These are phyloP conservation scores for Aurelia sp. DNA, from an alignment of 30 jellyfish, hydroid and myxozoan species.

Conservation along the genomic window DNA sequence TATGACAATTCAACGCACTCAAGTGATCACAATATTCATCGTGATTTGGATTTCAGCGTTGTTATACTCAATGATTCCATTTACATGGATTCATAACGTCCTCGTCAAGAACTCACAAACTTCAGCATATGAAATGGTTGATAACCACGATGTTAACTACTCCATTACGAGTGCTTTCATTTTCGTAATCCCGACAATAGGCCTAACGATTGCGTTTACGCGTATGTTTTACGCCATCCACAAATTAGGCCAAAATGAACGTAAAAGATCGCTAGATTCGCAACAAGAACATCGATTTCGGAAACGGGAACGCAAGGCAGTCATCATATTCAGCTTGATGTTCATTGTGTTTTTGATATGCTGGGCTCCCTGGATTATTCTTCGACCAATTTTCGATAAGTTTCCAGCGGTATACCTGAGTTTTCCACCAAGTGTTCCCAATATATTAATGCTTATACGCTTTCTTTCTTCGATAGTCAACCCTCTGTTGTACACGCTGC, in stretches of 20 bases:
- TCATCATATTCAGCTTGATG: constrained; percentile 55
- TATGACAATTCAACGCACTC: constrained; percentile 4
- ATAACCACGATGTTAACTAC: constrained; percentile 29
- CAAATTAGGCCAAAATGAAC: constrained; percentile 59
- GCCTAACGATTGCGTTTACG: constrained; percentile 53
- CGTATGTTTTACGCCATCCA: constrained; percentile 75
- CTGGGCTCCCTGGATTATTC: constrained; percentile 73
- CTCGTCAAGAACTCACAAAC: constrained; percentile 26
- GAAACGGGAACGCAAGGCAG: constrained; percentile 66
- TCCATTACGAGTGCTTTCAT: constrained; percentile 55
- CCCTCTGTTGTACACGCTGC: constrained; percentile 71
- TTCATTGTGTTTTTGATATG: constrained; percentile 52
- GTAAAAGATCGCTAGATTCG: constrained; percentile 14
- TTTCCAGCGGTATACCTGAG: background rate
- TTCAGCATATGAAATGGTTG: constrained; percentile 5
- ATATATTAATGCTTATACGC: constrained; percentile 43
- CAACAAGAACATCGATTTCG: constrained; percentile 28
- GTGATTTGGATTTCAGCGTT: constrained; percentile 56
- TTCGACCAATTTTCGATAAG: constrained; percentile 29
- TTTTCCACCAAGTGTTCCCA: constrained; percentile 41
- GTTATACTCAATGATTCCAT: constrained; percentile 34
- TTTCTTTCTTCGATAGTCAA: constrained; percentile 62
- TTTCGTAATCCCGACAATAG: constrained; percentile 47
- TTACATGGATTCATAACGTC: constrained; percentile 64
- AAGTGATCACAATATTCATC: constrained; percentile 17